A percentile compares a stretch with the other conserved stretches of the same genome.
phyloP scores from a whole-genome alignment of 2,888 invertebrate species.

The Ischnus inquisitorius region DNA sequence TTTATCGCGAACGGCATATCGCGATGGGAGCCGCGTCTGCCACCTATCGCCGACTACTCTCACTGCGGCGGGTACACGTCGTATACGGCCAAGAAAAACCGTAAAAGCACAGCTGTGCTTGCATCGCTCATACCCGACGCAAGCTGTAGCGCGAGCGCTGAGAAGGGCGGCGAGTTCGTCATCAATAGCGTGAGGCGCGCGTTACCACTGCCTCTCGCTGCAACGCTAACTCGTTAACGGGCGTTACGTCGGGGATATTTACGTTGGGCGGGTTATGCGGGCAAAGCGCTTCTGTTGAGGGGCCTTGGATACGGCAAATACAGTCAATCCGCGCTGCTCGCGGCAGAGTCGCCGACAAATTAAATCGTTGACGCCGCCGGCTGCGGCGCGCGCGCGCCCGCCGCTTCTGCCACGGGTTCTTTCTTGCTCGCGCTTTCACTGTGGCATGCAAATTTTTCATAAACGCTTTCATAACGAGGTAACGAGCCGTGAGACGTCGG shows the following conservation, averaged over 20 bases:
- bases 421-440: background rate
- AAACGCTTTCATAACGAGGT: slow-evolving; percentile 10
- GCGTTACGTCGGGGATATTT: slow-evolving; percentile 58
- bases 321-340: slow-evolving; percentile 23
- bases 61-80: background rate
- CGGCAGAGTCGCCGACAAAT: slow-evolving; percentile 42
- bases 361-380: slow-evolving; percentile 51
- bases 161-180: slow-evolving; percentile 25
- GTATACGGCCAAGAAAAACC: slow-evolving; percentile 48
- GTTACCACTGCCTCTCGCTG: slow-evolving; percentile 25
- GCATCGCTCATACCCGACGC: background rate
- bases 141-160: slow-evolving; percentile 1
- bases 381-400: background rate
- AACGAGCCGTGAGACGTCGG: background rate
- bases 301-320: slow-evolving; percentile 46
- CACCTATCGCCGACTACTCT: slow-evolving; percentile 17
- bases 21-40: slow-evolving; percentile 41
- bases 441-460: slow-evolving; percentile 45
- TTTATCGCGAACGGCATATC: slow-evolving; percentile 58
- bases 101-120: slow-evolving; percentile 53
- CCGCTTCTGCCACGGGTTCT: background rate
- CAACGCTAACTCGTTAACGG: slow-evolving; percentile 65
- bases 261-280: slow-evolving; percentile 47
- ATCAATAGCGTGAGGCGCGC: slow-evolving; percentile 39
- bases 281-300: slow-evolving; percentile 48